Percentiles rank a stretch among this genome's conserved stretches.
These are phyloP conservation scores for Halcyon malimbica DNA, from an alignment of 2,113 vertebrate genomes.

Conservation along the genomic window DNA sequence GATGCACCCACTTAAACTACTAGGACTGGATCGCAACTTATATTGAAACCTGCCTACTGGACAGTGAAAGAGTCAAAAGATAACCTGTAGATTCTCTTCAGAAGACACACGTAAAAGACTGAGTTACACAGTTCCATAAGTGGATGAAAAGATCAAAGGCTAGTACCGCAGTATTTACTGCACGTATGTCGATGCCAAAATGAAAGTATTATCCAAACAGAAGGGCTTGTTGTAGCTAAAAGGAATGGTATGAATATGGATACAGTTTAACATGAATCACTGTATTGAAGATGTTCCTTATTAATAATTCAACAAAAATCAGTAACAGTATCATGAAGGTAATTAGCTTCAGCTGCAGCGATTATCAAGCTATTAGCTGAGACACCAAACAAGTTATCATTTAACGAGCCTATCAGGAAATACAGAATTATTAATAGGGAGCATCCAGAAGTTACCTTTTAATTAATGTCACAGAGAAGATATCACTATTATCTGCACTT, in stretches of 20 bases:
- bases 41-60: neutral
- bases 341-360: neutral
- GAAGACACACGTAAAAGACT: neutral
- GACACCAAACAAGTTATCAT: neutral
- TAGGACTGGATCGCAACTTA: neutral
- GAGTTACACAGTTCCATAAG: neutral
- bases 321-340: neutral
- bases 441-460: neutral
- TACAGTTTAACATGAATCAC: neutral
- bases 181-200: rapidly evolving
- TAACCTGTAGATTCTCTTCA: neutral
- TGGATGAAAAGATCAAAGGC: neutral
- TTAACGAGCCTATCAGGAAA: neutral
- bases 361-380: neutral
- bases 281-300: neutral
- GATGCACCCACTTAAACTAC: neutral
- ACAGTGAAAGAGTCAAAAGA: neutral
- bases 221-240: neutral
- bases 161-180: neutral
- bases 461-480: neutral
- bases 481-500: neutral
- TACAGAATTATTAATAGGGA: neutral
- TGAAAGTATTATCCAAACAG: neutral
- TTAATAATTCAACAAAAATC: slow-evolving; percentile 13
- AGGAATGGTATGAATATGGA: neutral